Conservation (phyloP, 2,797 vertebrate species). For the Liasis olivaceus region DNA sequence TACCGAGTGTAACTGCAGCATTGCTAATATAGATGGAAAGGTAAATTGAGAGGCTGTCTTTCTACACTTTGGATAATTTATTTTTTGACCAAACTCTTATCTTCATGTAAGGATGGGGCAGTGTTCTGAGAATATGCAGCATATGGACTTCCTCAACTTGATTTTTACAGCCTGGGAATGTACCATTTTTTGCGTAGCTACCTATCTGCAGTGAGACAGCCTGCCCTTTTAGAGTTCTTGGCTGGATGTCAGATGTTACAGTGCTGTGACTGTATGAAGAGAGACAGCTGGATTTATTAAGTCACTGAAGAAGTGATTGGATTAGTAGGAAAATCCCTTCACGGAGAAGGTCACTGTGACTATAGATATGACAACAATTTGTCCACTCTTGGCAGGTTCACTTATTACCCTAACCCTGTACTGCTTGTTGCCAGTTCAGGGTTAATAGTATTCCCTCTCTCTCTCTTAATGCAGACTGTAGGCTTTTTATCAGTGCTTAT, state of each 20-base stretch:
- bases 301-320: background rate
- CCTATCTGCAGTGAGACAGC: background rate
- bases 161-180: background rate
- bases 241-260: too few relatives aligned
- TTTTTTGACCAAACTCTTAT: background rate
- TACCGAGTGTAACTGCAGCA: constrained; percentile 92
- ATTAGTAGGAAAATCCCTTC: background rate
- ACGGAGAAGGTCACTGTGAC: background rate
- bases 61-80: background rate
- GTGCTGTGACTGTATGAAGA: background rate
- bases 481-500: background rate
- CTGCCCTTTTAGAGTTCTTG: background rate
- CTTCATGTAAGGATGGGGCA: background rate
- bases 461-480: background rate
- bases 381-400: background rate
- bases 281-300: background rate
- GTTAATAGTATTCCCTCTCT: background rate
- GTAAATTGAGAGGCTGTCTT: constrained; percentile 50
- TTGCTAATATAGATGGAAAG: constrained; percentile 90
- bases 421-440: background rate
- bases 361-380: background rate
- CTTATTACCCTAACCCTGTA: background rate
- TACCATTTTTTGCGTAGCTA: background rate
- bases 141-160: background rate
- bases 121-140: background rate